A percentile compares a stretch with the other conserved stretches of the same genome.
Conservation (phyloP, 2,113 vertebrate genomes). For the Lonchura striata region DNA sequence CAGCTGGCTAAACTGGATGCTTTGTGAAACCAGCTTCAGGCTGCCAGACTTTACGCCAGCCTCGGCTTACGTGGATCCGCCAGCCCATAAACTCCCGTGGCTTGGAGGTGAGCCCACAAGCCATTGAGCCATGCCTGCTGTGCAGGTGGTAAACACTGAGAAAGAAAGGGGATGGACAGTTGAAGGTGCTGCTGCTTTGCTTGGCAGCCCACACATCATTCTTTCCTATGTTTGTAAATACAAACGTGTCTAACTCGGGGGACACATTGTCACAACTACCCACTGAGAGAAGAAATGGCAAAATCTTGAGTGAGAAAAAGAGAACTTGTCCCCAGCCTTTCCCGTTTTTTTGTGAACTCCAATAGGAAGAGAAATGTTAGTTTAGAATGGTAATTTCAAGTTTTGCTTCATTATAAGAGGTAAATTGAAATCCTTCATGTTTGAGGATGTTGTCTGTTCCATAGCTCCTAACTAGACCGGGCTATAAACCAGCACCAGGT, state of each 20-base stretch:
- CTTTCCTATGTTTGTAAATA: neutral
- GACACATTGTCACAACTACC: neutral
- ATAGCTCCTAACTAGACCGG: neutral
- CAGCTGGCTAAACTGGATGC: neutral
- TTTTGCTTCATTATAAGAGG: neutral
- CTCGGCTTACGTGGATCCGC: accelerated
- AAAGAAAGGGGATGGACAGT: neutral
- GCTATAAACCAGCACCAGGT: neutral
- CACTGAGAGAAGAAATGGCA: neutral
- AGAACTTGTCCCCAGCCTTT: neutral
- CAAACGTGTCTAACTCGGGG: neutral
- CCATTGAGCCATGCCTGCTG: neutral
- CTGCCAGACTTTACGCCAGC: neutral
- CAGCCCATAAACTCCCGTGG: neutral
- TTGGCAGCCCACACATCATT: neutral
- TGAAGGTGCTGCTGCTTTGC: neutral
- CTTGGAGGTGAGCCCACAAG: neutral
- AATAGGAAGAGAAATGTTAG: neutral
- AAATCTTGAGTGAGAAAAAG: neutral
- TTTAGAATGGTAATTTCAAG: neutral
- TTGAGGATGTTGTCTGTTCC: neutral
- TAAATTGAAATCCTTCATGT: neutral
- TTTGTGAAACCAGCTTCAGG: neutral
- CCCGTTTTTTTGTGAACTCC: neutral
- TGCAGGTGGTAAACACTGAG: neutral